Evolutionary conservation across 2,888 invertebrate species (phyloP).

Genomic region (Trichopria drosophilae): DNA sequence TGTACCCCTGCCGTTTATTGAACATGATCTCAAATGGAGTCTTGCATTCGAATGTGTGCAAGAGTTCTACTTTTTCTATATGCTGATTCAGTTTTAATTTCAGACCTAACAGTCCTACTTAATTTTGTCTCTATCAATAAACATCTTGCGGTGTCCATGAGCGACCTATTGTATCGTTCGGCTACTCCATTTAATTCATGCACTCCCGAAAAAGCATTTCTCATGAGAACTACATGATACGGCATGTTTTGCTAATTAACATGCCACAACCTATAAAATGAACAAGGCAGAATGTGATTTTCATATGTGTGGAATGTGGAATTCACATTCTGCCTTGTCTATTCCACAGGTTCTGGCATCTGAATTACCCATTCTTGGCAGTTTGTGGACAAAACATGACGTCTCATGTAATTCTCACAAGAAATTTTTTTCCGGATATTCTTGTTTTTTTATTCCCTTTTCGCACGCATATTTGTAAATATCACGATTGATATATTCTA

Average conservation of each 20-base stretch:
- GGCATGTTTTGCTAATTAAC: too few relatives aligned
- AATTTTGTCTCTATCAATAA: conserved; percentile 30
- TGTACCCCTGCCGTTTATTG: conserved; percentile 27
- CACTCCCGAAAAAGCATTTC: too few relatives aligned
- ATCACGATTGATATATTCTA: conserved; percentile 13
- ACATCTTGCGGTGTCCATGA: conserved; percentile 35
- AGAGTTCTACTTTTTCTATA: conserved; percentile 31
- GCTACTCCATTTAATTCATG: conserved; percentile 25
- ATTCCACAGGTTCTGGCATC: too few relatives aligned
- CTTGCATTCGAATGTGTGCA: conserved; percentile 29
- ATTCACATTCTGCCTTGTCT: too few relatives aligned
- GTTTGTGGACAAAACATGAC: too few relatives aligned
- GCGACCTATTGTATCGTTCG: conserved; percentile 26
- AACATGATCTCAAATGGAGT: conserved; percentile 34
- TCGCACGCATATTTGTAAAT: conserved; percentile 7
- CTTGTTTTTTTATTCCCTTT: conserved; percentile 11
- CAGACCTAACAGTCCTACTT: conserved; percentile 31
- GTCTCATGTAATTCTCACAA: too few relatives aligned
- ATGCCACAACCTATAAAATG: too few relatives aligned
- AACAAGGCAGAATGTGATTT: too few relatives aligned
- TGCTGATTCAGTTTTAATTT: conserved; percentile 27
- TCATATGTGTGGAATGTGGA: too few relatives aligned
- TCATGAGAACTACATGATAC: too few relatives aligned
- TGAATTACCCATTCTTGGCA: too few relatives aligned
- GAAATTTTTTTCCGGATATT: too few relatives aligned